Evolutionary conservation across 2,888 invertebrate genomes (phyloP), one percentile per base, ranked within the genome.

Genomic region (Drosophila longiperda): DNA sequence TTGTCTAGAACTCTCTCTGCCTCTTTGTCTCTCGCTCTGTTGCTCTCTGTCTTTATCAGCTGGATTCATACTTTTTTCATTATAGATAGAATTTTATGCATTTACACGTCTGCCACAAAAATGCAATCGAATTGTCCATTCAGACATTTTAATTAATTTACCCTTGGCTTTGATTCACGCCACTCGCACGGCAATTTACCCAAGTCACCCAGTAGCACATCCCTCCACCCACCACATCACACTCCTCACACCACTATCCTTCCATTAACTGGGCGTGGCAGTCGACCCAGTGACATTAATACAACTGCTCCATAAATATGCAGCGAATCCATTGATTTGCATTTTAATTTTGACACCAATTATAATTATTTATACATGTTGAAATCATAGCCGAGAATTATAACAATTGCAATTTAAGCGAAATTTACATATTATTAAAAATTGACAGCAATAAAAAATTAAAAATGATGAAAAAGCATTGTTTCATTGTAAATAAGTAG

Each of bases 41-140:
- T 5, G 17, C 32, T 12, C 7, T 38, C 52, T 12, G 11, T 38
- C 52, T 36, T 29, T 58, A 48, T 72, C 73, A 57, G 55, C 32
- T 26, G 36, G 63, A 45, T 52, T 72, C 66, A 66, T 71, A 71
- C 76, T 75, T 82, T 83, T 77, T 69, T 76, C 77, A 38, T 71
- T 67, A 62, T 64, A 75, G 71, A 80, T 75, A 80, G 52, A 65
- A 75, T 71, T 80, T 66, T 78, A 68, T 80, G 83, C 77, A 86
- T 86, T 86, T 73, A 71, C 83, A 77, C 77, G 77, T 66, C 67
- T 67, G 67, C 61, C 83, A 66, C 71, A 71, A 68, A 69, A 88
- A 70, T 80, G 77, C 71, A 72, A 71, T 83, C 72, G 60, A 82
- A 76, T 63, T 78, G 75, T 75, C 70, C 83, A 83, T 68, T 85